phyloP scores from a whole-genome alignment of 37 sponge, comb jelly and placozoan species.

The Chondrosia reniformis region DNA sequence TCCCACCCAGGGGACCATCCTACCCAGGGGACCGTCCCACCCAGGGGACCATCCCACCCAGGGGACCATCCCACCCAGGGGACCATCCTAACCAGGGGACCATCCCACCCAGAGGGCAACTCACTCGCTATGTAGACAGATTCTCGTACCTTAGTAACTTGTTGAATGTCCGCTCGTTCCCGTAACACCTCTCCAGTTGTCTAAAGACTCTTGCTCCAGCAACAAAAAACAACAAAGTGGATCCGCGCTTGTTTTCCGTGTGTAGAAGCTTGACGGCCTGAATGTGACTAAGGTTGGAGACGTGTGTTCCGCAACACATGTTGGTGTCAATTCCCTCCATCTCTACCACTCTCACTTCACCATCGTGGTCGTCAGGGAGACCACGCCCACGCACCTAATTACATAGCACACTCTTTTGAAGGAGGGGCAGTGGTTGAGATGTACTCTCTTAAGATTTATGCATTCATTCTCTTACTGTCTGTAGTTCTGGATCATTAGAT shows the following conservation, averaged over 20 bases:
- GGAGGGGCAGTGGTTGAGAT: too few relatives aligned
- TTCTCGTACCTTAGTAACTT: constrained; percentile 73
- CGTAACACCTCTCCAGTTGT: constrained; percentile 36
- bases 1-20: background rate
- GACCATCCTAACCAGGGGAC: background rate
- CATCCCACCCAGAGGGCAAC: background rate
- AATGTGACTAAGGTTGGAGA: constrained; percentile 74
- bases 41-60: background rate
- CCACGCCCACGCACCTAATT: constrained; percentile 76
- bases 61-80: background rate
- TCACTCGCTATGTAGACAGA: too few relatives aligned
- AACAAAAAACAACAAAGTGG: constrained; percentile 74
- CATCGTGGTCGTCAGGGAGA: constrained; percentile 90
- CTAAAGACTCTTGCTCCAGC: constrained; percentile 74
- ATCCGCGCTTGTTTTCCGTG: constrained; percentile 75
- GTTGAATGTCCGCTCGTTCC: constrained; percentile 63
- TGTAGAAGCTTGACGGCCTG: constrained; percentile 89
- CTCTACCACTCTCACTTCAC: constrained; percentile 88
- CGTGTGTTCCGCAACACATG: constrained; percentile 99
- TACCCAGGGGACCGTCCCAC: background rate
- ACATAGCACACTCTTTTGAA: too few relatives aligned
- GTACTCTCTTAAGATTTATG: too few relatives aligned
- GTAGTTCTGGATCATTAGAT: constrained; percentile 51
- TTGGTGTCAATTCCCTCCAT: constrained; percentile 91
- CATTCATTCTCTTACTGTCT: too few relatives aligned